Conservation (phyloP, 1,140 invertebrate species). For the Oscheius sp. region DNA sequence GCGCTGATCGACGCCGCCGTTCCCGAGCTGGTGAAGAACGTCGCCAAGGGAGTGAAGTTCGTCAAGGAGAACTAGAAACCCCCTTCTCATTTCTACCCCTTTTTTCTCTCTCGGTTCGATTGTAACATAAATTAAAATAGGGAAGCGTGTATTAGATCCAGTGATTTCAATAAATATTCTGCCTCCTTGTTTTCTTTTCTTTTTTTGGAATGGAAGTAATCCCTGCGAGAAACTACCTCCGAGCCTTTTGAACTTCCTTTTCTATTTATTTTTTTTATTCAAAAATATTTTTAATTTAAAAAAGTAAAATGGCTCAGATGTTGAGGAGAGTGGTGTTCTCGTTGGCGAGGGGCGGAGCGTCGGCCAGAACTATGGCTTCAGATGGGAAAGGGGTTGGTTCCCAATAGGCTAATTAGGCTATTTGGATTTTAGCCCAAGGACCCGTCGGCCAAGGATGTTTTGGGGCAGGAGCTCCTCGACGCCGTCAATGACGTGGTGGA, state of each 20-base stretch:
- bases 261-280: no score
- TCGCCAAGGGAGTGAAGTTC: conserved; percentile 92
- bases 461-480: conserved; percentile 37
- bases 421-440: conserved; percentile 25
- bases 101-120: no score
- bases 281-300: background rate
- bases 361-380: background rate
- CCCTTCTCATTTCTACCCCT: no score
- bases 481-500: conserved; percentile 33
- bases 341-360: background rate
- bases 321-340: background rate
- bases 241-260: no score
- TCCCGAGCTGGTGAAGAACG: conserved; percentile 90
- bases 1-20: conserved; percentile 81
- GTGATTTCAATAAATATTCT: no score
- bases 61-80: conserved; percentile 71
- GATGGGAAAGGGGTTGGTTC: background rate
- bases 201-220: no score
- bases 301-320: background rate
- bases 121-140: no score
- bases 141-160: no score
- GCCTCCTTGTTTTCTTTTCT: no score
- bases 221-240: no score
- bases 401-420: background rate
- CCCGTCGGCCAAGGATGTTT: conserved; percentile 31